phyloP scores from a whole-genome alignment of 1,140 invertebrate species.

The Pentalonia nigronervosa region DNA sequence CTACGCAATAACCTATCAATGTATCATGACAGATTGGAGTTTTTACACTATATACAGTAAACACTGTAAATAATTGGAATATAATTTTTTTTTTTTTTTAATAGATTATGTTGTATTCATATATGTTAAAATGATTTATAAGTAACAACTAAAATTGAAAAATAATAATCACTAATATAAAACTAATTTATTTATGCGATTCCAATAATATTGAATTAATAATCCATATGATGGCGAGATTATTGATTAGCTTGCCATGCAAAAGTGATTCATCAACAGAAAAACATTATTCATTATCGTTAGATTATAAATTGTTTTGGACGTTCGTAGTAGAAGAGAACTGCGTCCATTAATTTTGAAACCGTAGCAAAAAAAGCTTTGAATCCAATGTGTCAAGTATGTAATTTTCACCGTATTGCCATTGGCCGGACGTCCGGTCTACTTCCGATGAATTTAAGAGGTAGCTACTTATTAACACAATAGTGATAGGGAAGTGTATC shows the following conservation, averaged over 20 bases:
- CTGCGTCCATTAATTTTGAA: slow-evolving; percentile 11
- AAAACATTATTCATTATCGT: slow-evolving; percentile 43
- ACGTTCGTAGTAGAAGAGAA: neutral
- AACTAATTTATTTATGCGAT: neutral
- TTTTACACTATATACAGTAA: too few relatives aligned
- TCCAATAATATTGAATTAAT: neutral
- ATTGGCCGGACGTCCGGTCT: slow-evolving; percentile 23
- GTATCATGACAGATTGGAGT: neutral
- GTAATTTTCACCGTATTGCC: slow-evolving; percentile 41
- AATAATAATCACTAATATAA: neutral
- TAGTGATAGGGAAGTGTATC: neutral
- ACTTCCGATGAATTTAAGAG: neutral
- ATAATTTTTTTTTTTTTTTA: neutral
- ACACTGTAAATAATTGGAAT: neutral
- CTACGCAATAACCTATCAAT: neutral
- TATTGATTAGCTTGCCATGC: slow-evolving; percentile 3
- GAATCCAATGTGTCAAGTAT: slow-evolving; percentile 32
- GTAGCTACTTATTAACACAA: neutral
- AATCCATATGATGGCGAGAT: neutral
- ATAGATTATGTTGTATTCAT: neutral
- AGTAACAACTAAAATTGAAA: neutral
- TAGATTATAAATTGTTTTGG: slow-evolving; percentile 28
- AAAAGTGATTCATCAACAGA: slow-evolving; percentile 1
- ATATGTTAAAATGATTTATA: neutral
- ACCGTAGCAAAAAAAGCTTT: slow-evolving; percentile 30